These are phyloP conservation scores for Holocentrus rufus DNA, from an alignment of 2,797 vertebrate species.

Conservation along the genomic window DNA sequence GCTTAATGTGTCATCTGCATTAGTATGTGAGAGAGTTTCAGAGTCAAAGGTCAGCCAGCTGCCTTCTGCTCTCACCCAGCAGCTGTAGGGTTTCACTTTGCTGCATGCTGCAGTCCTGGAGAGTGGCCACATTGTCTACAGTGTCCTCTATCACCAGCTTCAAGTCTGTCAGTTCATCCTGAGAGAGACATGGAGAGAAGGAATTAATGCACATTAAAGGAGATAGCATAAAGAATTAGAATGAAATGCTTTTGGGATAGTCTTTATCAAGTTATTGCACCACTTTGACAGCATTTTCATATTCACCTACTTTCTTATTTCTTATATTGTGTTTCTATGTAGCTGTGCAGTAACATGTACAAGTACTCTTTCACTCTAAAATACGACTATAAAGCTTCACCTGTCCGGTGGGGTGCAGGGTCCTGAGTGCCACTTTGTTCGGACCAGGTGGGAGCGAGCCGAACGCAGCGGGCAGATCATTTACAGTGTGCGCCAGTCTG, in stretches of 20 bases:
- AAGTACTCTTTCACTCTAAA: no score
- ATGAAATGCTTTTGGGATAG: background rate
- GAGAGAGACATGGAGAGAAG: constrained; percentile 25
- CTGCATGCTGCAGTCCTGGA: constrained; percentile 91
- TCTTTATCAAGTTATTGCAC: background rate
- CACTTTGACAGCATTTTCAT: background rate
- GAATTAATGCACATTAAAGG: background rate
- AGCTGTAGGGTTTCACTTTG: constrained; percentile 85
- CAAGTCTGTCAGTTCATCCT: constrained; percentile 91
- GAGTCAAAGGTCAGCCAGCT: background rate
- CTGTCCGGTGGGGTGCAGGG: constrained; percentile 85
- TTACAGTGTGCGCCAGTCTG: constrained; percentile 84
- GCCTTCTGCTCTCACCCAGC: constrained; percentile 79
- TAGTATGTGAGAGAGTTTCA: background rate
- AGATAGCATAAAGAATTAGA: background rate
- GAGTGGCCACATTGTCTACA: constrained; percentile 88
- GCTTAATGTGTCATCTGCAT: background rate
- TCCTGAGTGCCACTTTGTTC: constrained; percentile 85
- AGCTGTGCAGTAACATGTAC: background rate
- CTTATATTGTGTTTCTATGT: background rate
- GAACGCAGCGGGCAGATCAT: constrained; percentile 88
- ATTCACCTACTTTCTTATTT: background rate
- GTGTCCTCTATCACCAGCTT: constrained; percentile 93
- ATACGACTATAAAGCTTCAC: constrained; percentile 66
- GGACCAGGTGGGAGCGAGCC: constrained; percentile 81